Evolutionary conservation across 2,113 vertebrate species (phyloP).

Genomic region (Polyodon spathula): DNA sequence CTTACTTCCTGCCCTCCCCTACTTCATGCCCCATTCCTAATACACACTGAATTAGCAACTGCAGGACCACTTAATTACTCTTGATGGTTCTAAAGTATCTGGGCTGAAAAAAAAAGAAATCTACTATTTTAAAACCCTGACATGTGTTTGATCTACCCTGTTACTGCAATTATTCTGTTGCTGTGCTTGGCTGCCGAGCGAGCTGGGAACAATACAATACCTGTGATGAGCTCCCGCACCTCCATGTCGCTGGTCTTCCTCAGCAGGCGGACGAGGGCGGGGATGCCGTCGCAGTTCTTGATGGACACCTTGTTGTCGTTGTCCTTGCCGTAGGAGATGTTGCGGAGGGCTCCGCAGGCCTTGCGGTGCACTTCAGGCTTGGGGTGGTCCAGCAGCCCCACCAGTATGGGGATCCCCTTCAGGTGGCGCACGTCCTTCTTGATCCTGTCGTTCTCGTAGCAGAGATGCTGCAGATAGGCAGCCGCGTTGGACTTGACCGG

Average conservation of each 20-base stretch:
- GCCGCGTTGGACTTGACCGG: slow-evolving; percentile 94
- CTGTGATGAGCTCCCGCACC: slow-evolving; percentile 92
- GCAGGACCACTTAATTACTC: too few relatives aligned
- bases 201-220: slow-evolving; percentile 62
- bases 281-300: slow-evolving; percentile 92
- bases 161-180: too few relatives aligned
- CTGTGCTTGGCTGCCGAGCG: too few relatives aligned
- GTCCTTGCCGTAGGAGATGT: slow-evolving; percentile 93
- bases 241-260: slow-evolving; percentile 89
- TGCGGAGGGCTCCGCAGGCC: slow-evolving; percentile 88
- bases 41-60: too few relatives aligned
- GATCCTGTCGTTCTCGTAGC: slow-evolving; percentile 92
- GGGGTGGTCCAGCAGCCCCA: slow-evolving; percentile 82
- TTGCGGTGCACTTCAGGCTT: slow-evolving; percentile 90
- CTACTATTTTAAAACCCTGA: too few relatives aligned
- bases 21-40: too few relatives aligned
- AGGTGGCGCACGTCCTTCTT: slow-evolving; percentile 92
- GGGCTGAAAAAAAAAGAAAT: too few relatives aligned
- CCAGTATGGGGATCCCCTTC: slow-evolving; percentile 85
- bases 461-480: slow-evolving; percentile 91
- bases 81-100: too few relatives aligned
- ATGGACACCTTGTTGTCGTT: slow-evolving; percentile 95
- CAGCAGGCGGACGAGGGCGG: slow-evolving; percentile 79
- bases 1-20: too few relatives aligned
- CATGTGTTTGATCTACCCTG: too few relatives aligned